Evolutionary conservation across 2,888 invertebrate species (phyloP).

Genomic region (Mythimna albipuncta): DNA sequence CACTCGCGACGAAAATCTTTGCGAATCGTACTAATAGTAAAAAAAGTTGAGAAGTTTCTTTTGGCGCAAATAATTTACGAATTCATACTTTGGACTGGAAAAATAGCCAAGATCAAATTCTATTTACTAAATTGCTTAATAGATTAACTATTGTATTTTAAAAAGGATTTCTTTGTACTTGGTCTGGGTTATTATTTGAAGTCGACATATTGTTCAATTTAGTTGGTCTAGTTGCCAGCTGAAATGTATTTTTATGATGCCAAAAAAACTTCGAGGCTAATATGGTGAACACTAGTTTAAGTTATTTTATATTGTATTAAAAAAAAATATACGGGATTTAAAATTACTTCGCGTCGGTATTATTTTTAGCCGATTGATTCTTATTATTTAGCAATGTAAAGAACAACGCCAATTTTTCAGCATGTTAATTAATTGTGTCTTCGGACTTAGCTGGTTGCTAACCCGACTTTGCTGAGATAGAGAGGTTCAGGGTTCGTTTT

Average conservation of each 20-base stretch:
- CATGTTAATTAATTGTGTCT: no score
- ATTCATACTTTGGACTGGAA: not conserved
- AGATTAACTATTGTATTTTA: no score
- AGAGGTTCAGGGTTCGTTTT: not conserved
- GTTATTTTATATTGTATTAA: not conserved
- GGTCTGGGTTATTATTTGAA: not conserved
- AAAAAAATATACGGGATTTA: not conserved
- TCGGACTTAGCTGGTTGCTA: not conserved
- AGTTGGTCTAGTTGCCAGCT: not conserved
- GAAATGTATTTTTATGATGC: not conserved
- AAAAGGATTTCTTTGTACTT: not conserved
- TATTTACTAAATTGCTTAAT: not conserved
- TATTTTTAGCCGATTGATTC: not conserved
- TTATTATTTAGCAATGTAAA: not conserved
- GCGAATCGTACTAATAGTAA: not conserved
- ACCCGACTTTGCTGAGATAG: not conserved
- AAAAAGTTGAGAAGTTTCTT: not conserved
- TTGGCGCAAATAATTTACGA: not conserved
- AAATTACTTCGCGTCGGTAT: slow-evolving; percentile 18
- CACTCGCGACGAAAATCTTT: not conserved
- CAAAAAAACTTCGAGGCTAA: not conserved
- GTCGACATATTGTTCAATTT: not conserved
- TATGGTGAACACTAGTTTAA: not conserved
- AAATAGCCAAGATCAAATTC: not conserved
- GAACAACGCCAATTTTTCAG: not conserved